Percentiles rank a stretch among this genome's conserved stretches.
Conservation (phyloP, 2,888 invertebrate genomes). For the Hirtodrosophila alboralis region DNA sequence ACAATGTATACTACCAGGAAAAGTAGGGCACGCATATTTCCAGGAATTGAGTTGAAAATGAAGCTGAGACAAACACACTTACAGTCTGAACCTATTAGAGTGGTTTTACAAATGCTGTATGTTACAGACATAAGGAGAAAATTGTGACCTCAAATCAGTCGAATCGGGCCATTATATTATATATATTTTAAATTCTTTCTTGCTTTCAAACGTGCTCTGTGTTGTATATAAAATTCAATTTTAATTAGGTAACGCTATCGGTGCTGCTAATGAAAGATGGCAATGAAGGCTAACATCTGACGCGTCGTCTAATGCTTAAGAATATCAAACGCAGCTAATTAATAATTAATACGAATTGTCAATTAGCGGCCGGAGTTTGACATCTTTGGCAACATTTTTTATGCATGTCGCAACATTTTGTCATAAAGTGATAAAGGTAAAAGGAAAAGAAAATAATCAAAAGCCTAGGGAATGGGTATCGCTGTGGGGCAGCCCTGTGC, state of each 20-base stretch:
- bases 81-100: too few species aligned
- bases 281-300: conserved; percentile 11
- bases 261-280: conserved; percentile 15
- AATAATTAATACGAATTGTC: conserved; percentile 74
- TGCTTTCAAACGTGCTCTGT: neutral
- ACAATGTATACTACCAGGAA: too few species aligned
- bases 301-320: conserved; percentile 21
- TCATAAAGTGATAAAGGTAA: conserved; percentile 73
- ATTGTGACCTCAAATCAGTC: too few species aligned
- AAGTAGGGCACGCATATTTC: too few species aligned
- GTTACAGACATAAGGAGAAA: too few species aligned
- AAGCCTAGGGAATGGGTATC: conserved; percentile 12
- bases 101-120: too few species aligned
- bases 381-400: conserved; percentile 38
- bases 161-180: too few species aligned
- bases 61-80: too few species aligned
- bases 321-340: conserved; percentile 58
- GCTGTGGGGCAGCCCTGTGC: conserved; percentile 4
- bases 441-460: too few species aligned
- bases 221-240: conserved; percentile 25
- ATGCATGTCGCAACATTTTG: conserved; percentile 71
- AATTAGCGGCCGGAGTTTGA: conserved; percentile 56
- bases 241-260: conserved; percentile 34
- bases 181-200: too few species aligned
- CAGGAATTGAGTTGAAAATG: too few species aligned